Evolutionary conservation across 2,113 vertebrate genomes (phyloP), one percentile per base, ranked within the genome.

Genomic region (Hucho hucho): DNA sequence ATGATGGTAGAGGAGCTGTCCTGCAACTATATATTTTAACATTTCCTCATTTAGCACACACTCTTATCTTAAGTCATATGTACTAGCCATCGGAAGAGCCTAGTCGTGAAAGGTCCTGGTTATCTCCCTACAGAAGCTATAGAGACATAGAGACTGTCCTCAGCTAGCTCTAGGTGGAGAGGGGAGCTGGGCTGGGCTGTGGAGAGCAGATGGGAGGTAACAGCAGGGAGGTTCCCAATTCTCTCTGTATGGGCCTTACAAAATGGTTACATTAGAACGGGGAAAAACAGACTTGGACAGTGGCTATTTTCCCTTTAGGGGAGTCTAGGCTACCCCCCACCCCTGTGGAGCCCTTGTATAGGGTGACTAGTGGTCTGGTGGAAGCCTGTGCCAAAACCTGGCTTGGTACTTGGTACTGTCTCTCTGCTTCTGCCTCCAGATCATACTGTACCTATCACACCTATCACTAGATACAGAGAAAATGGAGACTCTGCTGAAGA

Each of bases 201-300:
- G 22, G 24, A 12, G 18, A 56, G 29, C 26, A 75, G 73, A 75
- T 75, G 73, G 64, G 63, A 68, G 73, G 25, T 56, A 22, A 56
- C 47, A 58, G 46, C 24, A 75, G 64, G 25, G 43, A 32, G 20
- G 18, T 22, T 25, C 18, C n/a, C 28, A 61, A 12, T 1, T 58
- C 25, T 37, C 26, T 53, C 18, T 63, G 67, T 59, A 22, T 26
- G 26, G 25, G 74, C 26, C 43, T 68, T 59, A 66, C 64, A 75
- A 75, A 75, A 75, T 46, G 63, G 49, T 58, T 66, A 22, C 16
- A 53, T 68, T 53, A 67, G 37, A 53, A 53, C 49, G 37, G n/a
- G 6, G 24, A 64, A 26, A 66, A 56, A 29, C 11, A 74, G 26
- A 29, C 25, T 67, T 46, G 49, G 66, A 69, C 18, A 4, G 4